Conservation (phyloP, 2,888 invertebrate species). For the Tethea ocularis region DNA sequence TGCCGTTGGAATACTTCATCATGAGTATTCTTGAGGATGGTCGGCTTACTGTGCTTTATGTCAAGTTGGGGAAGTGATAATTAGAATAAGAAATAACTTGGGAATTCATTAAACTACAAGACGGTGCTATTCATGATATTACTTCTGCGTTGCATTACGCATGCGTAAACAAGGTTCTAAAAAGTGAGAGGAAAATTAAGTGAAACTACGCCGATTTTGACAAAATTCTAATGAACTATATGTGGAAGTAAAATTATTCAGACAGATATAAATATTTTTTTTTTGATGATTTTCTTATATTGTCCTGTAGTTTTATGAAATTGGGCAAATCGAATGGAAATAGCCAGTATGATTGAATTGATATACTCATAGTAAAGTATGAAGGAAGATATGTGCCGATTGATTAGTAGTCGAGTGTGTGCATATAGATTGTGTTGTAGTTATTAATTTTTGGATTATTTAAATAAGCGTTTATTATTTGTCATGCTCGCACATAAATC, state of each 20-base stretch:
- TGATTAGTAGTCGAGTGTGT: conserved; percentile 6
- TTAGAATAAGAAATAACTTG: conserved; percentile 7
- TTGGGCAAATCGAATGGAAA: conserved; percentile 19
- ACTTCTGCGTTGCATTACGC: background rate
- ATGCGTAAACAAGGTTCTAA: background rate
- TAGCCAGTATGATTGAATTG: background rate
- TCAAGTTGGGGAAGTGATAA: conserved; percentile 32
- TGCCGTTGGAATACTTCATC: conserved; percentile 75
- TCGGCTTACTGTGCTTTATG: conserved; percentile 46
- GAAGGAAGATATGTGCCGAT: background rate
- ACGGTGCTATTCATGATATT: conserved; percentile 13
- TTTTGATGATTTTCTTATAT: background rate
- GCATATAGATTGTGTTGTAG: background rate
- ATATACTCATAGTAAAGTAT: background rate
- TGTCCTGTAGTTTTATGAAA: conserved; percentile 34
- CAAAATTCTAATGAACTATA: too few species aligned
- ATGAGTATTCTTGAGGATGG: conserved; percentile 69
- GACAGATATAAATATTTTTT: background rate
- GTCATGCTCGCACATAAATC: conserved; percentile 2
- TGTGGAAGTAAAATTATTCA: too few species aligned
- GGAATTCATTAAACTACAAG: conserved; percentile 45
- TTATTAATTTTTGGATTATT: background rate
- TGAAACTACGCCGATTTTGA: background rate
- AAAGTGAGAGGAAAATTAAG: background rate
- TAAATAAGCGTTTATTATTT: conserved; percentile 1